Evolutionary conservation across 2,888 invertebrate species (phyloP).

Genomic region (Nomada fabriciana): DNA sequence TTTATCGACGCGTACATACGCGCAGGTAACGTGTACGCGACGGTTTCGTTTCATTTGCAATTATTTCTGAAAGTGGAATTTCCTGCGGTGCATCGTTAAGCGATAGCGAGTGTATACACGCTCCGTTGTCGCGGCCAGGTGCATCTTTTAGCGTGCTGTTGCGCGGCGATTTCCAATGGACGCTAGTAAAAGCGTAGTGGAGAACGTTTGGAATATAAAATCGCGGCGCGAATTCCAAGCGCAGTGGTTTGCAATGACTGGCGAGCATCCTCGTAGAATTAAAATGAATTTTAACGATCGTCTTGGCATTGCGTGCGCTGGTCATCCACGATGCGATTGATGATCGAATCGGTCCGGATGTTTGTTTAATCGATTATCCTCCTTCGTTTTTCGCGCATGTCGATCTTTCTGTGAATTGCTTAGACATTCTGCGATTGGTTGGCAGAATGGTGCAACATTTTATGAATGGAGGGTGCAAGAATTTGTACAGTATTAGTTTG

Average conservation of each 20-base stretch:
- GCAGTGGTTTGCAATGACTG: conserved; percentile 3
- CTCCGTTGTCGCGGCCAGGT: not conserved
- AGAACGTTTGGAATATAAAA: conserved; percentile 27
- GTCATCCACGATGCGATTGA: conserved; percentile 9
- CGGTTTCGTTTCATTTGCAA: conserved; percentile 18
- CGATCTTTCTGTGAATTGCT: no score
- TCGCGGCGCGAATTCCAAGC: conserved; percentile 38
- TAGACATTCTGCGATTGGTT: no score
- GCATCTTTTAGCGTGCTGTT: conserved; percentile 12
- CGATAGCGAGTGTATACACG: not conserved
- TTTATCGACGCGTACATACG: not conserved
- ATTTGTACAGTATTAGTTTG: no score
- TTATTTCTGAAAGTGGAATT: conserved; percentile 12
- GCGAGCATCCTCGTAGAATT: conserved; percentile 26
- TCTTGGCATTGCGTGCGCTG: not conserved
- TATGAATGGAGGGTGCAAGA: no score
- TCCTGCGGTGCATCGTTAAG: not conserved
- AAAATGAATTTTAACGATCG: conserved; percentile 29
- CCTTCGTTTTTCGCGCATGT: no score
- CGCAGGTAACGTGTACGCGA: not conserved
- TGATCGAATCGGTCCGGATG: not conserved
- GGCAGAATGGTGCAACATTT: no score
- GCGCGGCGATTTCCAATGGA: conserved; percentile 12
- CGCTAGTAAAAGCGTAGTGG: not conserved
- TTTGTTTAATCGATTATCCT: not conserved